Conservation (phyloP, 2,888 invertebrate species). For the Volucella bombylans region DNA sequence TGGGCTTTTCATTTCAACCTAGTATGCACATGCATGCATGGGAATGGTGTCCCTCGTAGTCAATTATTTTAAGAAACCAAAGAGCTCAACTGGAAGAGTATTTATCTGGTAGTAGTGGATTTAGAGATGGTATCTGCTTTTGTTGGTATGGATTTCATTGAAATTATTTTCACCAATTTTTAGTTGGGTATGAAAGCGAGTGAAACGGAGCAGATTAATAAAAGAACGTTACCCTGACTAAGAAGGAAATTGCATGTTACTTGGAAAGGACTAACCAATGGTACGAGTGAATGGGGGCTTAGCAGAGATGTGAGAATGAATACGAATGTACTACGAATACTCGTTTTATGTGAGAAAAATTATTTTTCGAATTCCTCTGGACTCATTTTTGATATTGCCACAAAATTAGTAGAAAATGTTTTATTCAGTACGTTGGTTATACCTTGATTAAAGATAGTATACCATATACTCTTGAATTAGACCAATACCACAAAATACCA, state of each 20-base stretch:
- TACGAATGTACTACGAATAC: no score
- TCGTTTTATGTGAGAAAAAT: no score
- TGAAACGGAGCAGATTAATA: background rate
- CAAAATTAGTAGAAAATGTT: no score
- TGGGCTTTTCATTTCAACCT: constrained; percentile 27
- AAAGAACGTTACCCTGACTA: constrained; percentile 17
- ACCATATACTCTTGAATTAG: no score
- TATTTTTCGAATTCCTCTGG: no score
- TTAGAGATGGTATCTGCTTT: constrained; percentile 39
- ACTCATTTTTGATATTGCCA: no score
- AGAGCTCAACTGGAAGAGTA: constrained; percentile 9
- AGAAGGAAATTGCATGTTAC: background rate
- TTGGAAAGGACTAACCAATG: no score
- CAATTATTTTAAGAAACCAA: constrained; percentile 15
- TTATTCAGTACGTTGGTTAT: no score
- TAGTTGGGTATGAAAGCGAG: background rate
- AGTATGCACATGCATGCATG: background rate
- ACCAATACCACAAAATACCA: no score
- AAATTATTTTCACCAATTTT: constrained; percentile 26
- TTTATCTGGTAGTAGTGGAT: constrained; percentile 8
- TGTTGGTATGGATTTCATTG: constrained; percentile 30
- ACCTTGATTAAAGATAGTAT: no score
- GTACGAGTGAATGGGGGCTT: no score
- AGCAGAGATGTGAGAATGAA: no score
- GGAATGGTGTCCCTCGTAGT: constrained; percentile 29